A percentile compares a stretch with the other conserved stretches of the same genome.
Evolutionary conservation across 2,888 invertebrate genomes (phyloP).

Genomic region (Antitype chi): DNA sequence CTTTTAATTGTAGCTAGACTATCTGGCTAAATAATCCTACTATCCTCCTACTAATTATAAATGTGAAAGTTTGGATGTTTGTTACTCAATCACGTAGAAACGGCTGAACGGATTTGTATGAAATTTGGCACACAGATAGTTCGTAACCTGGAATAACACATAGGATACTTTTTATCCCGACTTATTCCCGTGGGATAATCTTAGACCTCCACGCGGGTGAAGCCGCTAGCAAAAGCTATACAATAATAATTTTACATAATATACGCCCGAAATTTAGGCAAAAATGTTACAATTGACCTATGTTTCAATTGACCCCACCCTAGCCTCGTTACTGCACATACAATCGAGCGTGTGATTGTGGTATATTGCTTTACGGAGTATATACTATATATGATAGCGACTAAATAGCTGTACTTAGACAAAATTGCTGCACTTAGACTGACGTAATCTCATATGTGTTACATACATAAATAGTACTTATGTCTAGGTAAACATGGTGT

Average conservation of each 20-base stretch:
- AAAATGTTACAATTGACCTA: background rate
- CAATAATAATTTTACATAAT: background rate
- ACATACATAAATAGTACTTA: background rate
- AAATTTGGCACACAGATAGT: no score
- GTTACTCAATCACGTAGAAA: no score
- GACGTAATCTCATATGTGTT: constrained; percentile 11
- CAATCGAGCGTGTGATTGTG: constrained; percentile 5
- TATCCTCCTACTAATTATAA: no score
- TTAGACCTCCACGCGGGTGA: no score
- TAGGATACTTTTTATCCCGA: no score
- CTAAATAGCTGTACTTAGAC: constrained; percentile 18
- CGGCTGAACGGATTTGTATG: no score
- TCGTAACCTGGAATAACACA: no score
- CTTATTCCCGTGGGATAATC: no score
- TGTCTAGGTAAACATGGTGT: background rate
- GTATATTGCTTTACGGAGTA: constrained; percentile 14
- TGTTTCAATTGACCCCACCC: no score
- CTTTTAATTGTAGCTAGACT: background rate
- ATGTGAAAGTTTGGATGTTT: no score
- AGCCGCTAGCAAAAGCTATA: no score
- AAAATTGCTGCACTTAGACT: constrained; percentile 22
- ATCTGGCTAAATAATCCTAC: background rate
- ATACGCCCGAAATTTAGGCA: background rate
- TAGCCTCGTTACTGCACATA: background rate
- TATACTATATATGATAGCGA: background rate